Percentiles rank a stretch among this genome's conserved stretches.
Evolutionary conservation across 1,140 invertebrate genomes (phyloP).

Genomic region (Forficula auricularia): DNA sequence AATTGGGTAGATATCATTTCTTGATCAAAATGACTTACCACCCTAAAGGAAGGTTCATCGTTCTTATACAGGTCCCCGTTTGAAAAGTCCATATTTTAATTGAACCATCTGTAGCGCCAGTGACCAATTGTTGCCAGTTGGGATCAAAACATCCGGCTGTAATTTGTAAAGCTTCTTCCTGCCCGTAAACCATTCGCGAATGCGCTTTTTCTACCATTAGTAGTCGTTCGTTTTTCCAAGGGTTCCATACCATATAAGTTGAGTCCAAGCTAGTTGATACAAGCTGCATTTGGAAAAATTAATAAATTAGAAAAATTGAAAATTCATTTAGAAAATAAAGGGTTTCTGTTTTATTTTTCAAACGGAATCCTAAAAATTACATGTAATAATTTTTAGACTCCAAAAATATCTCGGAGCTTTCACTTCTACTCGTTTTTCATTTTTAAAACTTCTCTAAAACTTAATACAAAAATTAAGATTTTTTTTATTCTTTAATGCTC

Average conservation of each 20-base stretch:
- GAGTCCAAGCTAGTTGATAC: conserved; percentile 49
- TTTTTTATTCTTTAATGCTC: too few relatives aligned
- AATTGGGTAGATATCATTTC: conserved; percentile 4
- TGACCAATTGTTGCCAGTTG: conserved; percentile 44
- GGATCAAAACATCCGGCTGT: conserved; percentile 57
- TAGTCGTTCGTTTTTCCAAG: conserved; percentile 37
- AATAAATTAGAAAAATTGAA: conserved; percentile 2
- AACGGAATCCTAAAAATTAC: too few relatives aligned
- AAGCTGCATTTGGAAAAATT: conserved; percentile 17
- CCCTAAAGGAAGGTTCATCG: conserved; percentile 35
- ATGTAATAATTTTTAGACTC: too few relatives aligned
- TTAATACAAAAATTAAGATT: too few relatives aligned
- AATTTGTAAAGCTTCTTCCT: conserved; percentile 45
- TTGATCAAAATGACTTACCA: conserved; percentile 19
- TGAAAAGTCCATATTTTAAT: conserved; percentile 63
- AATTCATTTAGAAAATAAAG: background rate
- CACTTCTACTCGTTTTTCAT: too few relatives aligned
- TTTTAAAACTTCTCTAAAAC: too few relatives aligned
- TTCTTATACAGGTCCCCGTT: conserved; percentile 43
- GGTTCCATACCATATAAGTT: conserved; percentile 54
- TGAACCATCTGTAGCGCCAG: conserved; percentile 46
- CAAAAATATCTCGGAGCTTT: too few relatives aligned
- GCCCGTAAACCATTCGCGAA: conserved; percentile 35
- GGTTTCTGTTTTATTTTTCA: too few relatives aligned
- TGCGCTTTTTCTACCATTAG: conserved; percentile 44